A percentile compares a stretch with the other conserved stretches of the same genome.
Conservation (phyloP, 2,888 invertebrate genomes). For the Pachycephus smyrnensis region DNA sequence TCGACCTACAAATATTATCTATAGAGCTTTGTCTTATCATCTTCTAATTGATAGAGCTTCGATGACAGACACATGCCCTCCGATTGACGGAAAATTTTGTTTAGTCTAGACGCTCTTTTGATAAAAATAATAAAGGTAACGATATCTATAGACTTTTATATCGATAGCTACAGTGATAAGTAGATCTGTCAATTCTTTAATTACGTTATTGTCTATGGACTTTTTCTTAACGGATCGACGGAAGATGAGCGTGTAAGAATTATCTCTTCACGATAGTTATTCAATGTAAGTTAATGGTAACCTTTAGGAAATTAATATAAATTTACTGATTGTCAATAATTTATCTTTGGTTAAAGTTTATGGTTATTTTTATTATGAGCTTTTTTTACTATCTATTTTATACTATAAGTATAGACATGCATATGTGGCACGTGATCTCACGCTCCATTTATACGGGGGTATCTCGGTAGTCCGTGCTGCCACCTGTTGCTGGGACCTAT, state of each 20-base stretch:
- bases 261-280: background rate
- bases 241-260: background rate
- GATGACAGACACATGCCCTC: background rate
- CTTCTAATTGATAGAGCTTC: background rate
- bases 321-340: background rate
- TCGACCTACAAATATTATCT: background rate
- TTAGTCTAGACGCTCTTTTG: too few species aligned
- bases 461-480: slow-evolving; percentile 19
- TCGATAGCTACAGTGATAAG: background rate
- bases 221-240: too few species aligned
- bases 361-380: background rate
- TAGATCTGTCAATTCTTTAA: too few species aligned
- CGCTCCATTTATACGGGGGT: slow-evolving; percentile 18
- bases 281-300: background rate
- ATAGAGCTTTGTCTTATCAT: background rate
- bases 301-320: background rate
- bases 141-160: background rate
- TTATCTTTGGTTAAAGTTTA: background rate
- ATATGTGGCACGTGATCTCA: slow-evolving; percentile 2
- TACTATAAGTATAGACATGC: background rate
- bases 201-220: too few species aligned
- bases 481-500: slow-evolving; percentile 32
- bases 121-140: background rate
- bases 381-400: background rate
- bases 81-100: background rate